Conservation (phyloP, 2,113 vertebrate genomes). For the Cyprinodon variegatus region DNA sequence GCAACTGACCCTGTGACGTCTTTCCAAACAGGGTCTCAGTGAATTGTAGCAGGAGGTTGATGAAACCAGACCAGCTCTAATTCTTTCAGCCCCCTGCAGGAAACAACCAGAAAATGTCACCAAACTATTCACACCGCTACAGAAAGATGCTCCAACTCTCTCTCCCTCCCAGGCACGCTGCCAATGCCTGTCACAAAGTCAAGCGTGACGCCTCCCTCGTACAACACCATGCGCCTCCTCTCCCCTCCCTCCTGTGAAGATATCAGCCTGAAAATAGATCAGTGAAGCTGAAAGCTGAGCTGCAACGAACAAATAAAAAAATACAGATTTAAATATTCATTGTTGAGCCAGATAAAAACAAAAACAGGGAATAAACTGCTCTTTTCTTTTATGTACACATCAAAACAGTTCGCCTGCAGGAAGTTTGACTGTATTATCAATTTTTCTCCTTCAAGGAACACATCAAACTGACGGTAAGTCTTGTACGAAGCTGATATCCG, state of each 20-base stretch:
- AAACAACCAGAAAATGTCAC: slow-evolving; percentile 60
- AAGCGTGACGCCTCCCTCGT: slow-evolving; percentile 49
- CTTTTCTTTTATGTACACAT: slow-evolving; percentile 46
- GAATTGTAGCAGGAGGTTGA: slow-evolving; percentile 35
- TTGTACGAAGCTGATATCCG: slow-evolving; percentile 61
- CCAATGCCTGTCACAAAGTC: slow-evolving; percentile 41
- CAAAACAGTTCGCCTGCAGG: slow-evolving; percentile 61
- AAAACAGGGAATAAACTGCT: slow-evolving; percentile 40
- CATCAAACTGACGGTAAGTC: slow-evolving; percentile 68
- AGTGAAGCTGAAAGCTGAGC: slow-evolving; percentile 38
- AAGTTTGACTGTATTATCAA: slow-evolving; percentile 51
- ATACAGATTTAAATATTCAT: slow-evolving; percentile 66
- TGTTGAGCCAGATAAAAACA: slow-evolving; percentile 28
- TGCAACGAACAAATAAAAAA: slow-evolving; percentile 63
- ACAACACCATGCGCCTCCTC: slow-evolving; percentile 12
- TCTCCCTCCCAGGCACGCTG: slow-evolving; percentile 9
- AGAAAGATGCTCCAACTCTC: slow-evolving; percentile 29
- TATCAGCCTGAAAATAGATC: slow-evolving; percentile 66
- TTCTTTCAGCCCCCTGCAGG: slow-evolving; percentile 21
- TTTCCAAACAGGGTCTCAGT: slow-evolving; percentile 18
- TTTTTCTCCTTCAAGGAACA: slow-evolving; percentile 54
- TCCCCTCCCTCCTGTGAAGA: slow-evolving; percentile 35
- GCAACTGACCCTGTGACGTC: slow-evolving; percentile 52
- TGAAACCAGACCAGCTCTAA: slow-evolving; percentile 44
- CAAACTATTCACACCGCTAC: slow-evolving; percentile 60